Evolutionary conservation across 2,797 vertebrate species (phyloP).

Genomic region (Carcharodon carcharias): DNA sequence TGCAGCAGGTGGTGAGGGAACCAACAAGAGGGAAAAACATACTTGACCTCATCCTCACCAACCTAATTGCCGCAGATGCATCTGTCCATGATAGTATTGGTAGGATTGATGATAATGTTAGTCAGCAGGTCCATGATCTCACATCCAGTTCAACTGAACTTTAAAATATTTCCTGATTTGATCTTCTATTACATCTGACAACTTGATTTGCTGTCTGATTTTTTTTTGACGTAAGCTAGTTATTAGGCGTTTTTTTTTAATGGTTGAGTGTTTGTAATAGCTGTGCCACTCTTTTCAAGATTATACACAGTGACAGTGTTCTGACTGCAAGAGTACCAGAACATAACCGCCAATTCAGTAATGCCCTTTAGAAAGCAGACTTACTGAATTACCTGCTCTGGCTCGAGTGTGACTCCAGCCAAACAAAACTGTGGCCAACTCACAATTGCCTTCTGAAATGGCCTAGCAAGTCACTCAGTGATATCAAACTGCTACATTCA

Average conservation of each 20-base stretch:
- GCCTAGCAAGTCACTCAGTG: background rate
- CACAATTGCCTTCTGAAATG: background rate
- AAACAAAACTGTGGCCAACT: no score
- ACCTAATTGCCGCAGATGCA: no score
- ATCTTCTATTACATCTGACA: background rate
- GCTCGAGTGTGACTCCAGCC: no score
- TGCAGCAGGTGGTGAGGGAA: no score
- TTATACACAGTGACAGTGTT: background rate
- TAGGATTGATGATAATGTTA: no score
- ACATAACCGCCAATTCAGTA: background rate
- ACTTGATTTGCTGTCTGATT: background rate
- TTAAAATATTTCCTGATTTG: background rate
- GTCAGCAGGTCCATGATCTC: no score
- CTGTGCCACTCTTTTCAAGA: background rate
- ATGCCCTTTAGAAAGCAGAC: no score
- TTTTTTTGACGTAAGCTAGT: background rate
- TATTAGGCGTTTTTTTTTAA: background rate
- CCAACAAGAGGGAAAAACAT: no score
- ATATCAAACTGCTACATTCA: background rate
- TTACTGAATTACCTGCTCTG: no score
- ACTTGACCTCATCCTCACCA: no score
- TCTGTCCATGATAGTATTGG: no score
- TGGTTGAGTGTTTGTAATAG: background rate
- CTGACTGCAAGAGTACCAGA: background rate
- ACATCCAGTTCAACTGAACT: background rate